Conservation (phyloP, 2,888 invertebrate species). For the Ormyrus labotus region DNA sequence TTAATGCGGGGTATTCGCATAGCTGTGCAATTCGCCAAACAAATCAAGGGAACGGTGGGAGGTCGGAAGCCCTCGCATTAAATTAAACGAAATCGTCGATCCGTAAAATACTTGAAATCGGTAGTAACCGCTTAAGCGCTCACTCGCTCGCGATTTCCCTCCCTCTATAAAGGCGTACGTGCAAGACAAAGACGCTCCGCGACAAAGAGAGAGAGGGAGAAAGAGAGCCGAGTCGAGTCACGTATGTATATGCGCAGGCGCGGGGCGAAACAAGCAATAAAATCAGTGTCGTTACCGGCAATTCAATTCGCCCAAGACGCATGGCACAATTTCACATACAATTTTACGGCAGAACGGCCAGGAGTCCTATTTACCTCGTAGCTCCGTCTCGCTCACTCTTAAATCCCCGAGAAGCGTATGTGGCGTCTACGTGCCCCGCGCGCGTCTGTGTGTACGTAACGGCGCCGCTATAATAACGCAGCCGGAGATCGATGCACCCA, state of each 20-base stretch:
- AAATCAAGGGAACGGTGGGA: no score
- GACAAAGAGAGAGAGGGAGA: background rate
- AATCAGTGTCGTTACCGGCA: constrained; percentile 76
- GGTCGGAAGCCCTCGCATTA: background rate
- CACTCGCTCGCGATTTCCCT: constrained; percentile 13
- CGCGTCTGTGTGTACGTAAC: background rate
- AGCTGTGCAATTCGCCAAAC: no score
- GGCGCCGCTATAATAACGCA: constrained; percentile 58
- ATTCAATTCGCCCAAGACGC: constrained; percentile 76
- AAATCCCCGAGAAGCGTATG: constrained; percentile 44
- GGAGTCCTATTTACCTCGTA: constrained; percentile 67
- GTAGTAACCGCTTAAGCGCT: constrained; percentile 29
- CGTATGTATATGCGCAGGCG: constrained; percentile 15
- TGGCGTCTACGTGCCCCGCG: background rate
- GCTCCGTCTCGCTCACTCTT: constrained; percentile 44
- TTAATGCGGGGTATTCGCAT: no score
- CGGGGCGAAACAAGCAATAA: constrained; percentile 72
- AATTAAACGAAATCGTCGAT: constrained; percentile 53
- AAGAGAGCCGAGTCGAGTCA: background rate
- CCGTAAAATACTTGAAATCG: constrained; percentile 54
- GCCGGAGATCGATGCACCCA: constrained; percentile 61
- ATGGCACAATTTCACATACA: constrained; percentile 76
- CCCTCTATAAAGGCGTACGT: constrained; percentile 15
- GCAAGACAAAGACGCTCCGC: background rate
- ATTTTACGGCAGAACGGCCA: constrained; percentile 75